Evolutionary conservation across 2,888 invertebrate species (phyloP).

Genomic region (Lasiommata megera): DNA sequence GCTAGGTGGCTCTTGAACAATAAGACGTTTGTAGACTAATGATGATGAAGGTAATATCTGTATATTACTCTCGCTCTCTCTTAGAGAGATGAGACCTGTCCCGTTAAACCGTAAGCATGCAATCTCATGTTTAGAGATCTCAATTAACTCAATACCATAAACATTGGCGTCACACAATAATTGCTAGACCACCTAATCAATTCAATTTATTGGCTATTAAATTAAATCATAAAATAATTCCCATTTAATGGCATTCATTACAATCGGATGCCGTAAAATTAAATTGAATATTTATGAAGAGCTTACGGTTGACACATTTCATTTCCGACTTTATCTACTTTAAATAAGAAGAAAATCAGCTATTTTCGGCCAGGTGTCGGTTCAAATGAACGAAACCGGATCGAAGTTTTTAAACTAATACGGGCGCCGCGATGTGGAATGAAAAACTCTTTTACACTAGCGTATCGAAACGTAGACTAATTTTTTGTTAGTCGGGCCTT

Average conservation of each 20-base stretch:
- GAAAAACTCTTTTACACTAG: background rate
- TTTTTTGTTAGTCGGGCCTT: background rate
- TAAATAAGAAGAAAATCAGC: background rate
- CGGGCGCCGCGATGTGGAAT: background rate
- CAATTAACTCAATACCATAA: background rate
- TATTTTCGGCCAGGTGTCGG: background rate
- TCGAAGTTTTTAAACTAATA: background rate
- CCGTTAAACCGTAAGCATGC: background rate
- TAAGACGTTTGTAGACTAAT: too few relatives aligned
- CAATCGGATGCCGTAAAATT: constrained; percentile 11
- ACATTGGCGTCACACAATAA: constrained; percentile 1
- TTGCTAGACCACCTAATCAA: background rate
- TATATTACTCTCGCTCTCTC: too few relatives aligned
- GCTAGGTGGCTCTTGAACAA: too few relatives aligned
- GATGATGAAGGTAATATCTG: background rate
- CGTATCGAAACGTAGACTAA: background rate
- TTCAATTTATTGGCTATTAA: constrained; percentile 1
- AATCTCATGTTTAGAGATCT: background rate
- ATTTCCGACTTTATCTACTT: background rate
- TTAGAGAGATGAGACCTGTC: too few relatives aligned
- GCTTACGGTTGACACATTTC: constrained; percentile 10
- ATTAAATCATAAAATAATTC: constrained; percentile 1
- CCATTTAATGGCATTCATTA: constrained; percentile 1
- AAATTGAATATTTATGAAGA: constrained; percentile 7
- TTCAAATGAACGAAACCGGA: background rate